Conservation (phyloP, 92 coral and sea anemone species). For the Actinostola sp. region DNA sequence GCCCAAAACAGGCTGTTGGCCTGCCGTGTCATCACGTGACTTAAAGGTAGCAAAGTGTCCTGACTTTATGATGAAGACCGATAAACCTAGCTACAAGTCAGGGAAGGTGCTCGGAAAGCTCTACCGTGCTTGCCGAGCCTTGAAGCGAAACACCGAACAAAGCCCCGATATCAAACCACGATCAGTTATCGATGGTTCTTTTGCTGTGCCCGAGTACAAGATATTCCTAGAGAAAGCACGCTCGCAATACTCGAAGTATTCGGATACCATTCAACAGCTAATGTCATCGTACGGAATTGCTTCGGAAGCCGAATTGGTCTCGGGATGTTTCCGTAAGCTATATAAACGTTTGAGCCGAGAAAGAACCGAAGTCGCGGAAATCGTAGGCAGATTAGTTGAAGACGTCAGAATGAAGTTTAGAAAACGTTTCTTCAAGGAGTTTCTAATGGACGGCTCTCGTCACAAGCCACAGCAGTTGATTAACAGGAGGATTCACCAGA, state of each 20-base stretch:
- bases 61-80: slow-evolving; percentile 95
- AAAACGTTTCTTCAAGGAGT: slow-evolving; percentile 78
- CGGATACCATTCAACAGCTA: slow-evolving; percentile 64
- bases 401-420: slow-evolving; percentile 73
- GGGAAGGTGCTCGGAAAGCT: slow-evolving; percentile 84
- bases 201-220: slow-evolving; percentile 74
- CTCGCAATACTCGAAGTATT: slow-evolving; percentile 72
- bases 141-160: slow-evolving; percentile 71
- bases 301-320: slow-evolving; percentile 82
- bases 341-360: slow-evolving; percentile 87
- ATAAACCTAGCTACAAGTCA: slow-evolving; percentile 89
- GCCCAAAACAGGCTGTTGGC: slow-evolving; percentile 94
- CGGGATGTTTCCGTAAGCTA: slow-evolving; percentile 91
- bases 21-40: slow-evolving; percentile 9
- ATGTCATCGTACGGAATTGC: slow-evolving; percentile 89
- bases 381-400: slow-evolving; percentile 63
- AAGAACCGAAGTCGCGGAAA: slow-evolving; percentile 82
- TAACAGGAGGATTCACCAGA: slow-evolving; percentile 66
- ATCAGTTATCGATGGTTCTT: slow-evolving; percentile 15
- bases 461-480: slow-evolving; percentile 37
- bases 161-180: slow-evolving; percentile 46
- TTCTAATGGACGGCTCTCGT: slow-evolving; percentile 53
- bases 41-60: slow-evolving; percentile 60
- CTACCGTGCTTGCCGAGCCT: slow-evolving; percentile 90
- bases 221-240: slow-evolving; percentile 69